Evolutionary conservation across 92 coral and sea anemone genomes (phyloP).

Genomic region (Epizoanthus illoricatus): DNA sequence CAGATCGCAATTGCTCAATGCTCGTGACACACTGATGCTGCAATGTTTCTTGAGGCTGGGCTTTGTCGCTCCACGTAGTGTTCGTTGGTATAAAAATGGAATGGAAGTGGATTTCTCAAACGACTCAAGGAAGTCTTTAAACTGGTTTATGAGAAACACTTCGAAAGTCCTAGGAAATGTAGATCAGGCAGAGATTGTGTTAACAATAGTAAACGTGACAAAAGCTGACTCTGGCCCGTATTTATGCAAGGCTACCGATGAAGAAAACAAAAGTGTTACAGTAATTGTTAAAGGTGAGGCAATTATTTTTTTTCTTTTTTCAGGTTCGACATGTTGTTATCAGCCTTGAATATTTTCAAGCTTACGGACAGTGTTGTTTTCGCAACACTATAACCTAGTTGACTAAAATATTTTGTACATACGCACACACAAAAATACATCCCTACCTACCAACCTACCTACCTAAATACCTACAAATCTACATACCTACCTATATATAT

Average conservation of each 20-base stretch:
- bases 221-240: conserved; percentile 17
- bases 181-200: neutral
- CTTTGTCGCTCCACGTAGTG: neutral
- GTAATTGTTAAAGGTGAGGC: conserved; percentile 18
- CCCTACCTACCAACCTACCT: too few relatives aligned
- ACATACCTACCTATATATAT: too few relatives aligned
- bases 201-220: neutral
- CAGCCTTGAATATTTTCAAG: neutral
- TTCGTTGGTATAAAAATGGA: conserved; percentile 14
- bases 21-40: conserved; percentile 3
- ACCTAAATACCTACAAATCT: too few relatives aligned
- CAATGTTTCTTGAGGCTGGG: conserved; percentile 27
- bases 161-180: conserved; percentile 13
- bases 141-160: neutral
- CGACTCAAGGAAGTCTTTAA: neutral
- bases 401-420: too few relatives aligned
- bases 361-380: neutral
- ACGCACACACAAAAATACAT: too few relatives aligned
- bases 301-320: neutral
- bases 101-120: neutral
- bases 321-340: neutral
- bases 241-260: neutral
- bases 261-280: neutral
- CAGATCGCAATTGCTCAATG: neutral
- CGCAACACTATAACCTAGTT: neutral